Evolutionary conservation across 2,888 invertebrate genomes (phyloP), one percentile per base, ranked within the genome.

Genomic region (Argyresthia goedartella): DNA sequence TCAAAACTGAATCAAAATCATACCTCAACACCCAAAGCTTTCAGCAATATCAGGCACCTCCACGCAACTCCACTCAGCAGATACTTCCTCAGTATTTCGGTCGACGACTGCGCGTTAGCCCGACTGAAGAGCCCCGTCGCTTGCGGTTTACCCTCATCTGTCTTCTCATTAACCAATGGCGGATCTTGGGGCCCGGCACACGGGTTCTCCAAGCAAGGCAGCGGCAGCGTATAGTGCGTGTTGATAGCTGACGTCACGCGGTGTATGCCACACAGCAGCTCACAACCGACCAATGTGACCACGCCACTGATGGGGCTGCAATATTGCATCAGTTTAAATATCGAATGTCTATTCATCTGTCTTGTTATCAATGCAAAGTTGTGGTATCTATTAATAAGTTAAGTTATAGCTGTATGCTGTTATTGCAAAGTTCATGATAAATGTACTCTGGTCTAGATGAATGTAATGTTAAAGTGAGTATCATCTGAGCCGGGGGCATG

Each of bases 241-340:
- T 73, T 76, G 60, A 81, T 71, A 53, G 84, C 79, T 11, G 86
- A 86, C 51, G 85, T 85, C 56, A 86, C 81, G 52, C 86, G 85
- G 69, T 91, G 90, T 54, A 91, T 88, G 59, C 90, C 90, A 57
- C 89, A 88, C 51, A 91, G 79, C 54, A 91, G 71, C 73, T 91
- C 91, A 71, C 90, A 90, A 0, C 90, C 89, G 51, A 91, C 88
- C 57, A 91, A 75, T 10, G 89, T 89, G 52, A 90, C 88, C 56
- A 91, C 87, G 52, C 89, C 88, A 59, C 88, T 89, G 55, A 88
- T 75, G 10, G 88, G 86, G 63, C 89, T 89, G 63, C n/a, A 64
- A 34, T 46, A 44, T 45, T 13, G 44, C 39, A 42, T 34, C 7
- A 25, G 10, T 42, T 8, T 39, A 39, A 39, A 50, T 25, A 25